A percentile compares a stretch with the other conserved stretches of the same genome.
Conservation (phyloP, 2,888 invertebrate species). For the Merodon equestris region DNA sequence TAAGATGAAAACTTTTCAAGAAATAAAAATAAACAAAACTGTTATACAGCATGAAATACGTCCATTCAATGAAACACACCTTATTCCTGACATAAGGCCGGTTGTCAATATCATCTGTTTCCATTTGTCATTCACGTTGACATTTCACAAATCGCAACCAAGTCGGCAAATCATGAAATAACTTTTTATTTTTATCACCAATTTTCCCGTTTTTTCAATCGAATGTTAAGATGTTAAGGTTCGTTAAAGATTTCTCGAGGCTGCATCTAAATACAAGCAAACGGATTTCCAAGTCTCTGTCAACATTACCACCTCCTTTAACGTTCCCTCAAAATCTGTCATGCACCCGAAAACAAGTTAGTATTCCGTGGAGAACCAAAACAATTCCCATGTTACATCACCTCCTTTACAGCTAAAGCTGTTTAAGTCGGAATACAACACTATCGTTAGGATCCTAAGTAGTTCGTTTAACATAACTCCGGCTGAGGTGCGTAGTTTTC, state of each 20-base stretch:
- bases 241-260: constrained; percentile 25
- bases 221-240: constrained; percentile 43
- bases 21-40: too few species aligned
- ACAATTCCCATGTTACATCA: constrained; percentile 50
- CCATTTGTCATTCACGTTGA: constrained; percentile 12
- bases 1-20: too few species aligned
- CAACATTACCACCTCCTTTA: constrained; percentile 11
- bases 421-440: constrained; percentile 75
- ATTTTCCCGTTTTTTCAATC: constrained; percentile 3
- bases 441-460: constrained; percentile 73
- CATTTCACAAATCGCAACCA: constrained; percentile 7
- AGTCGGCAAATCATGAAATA: constrained; percentile 51
- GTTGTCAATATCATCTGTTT: constrained; percentile 52
- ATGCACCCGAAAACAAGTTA: constrained; percentile 52
- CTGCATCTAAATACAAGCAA: constrained; percentile 35
- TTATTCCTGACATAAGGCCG: background rate
- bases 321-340: constrained; percentile 5
- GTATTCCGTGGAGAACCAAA: constrained; percentile 16
- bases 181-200: constrained; percentile 6
- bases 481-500: constrained; percentile 72
- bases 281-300: constrained; percentile 33
- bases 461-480: constrained; percentile 74
- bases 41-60: background rate
- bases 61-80: constrained; percentile 12
- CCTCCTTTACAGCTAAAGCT: constrained; percentile 71